Conservation (phyloP, 2,113 vertebrate species). For the Polyodon spathula region DNA sequence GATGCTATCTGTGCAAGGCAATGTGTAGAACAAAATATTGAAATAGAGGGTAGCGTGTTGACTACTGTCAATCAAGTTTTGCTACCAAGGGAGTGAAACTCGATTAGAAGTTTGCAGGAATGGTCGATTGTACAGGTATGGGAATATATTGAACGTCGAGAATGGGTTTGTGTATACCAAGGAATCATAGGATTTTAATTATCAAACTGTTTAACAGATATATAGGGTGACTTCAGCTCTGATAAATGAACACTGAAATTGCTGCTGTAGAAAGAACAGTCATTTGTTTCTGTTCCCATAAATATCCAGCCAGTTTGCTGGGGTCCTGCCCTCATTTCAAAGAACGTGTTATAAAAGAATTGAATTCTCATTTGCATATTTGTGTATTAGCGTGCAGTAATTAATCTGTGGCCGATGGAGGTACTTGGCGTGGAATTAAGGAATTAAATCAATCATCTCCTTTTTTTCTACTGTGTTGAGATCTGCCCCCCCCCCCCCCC, state of each 20-base stretch:
- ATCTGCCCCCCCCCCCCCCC: background rate
- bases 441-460: background rate
- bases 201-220: background rate
- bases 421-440: background rate
- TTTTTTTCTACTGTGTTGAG: background rate
- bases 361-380: conserved; percentile 2
- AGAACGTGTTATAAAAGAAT: background rate
- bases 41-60: no score
- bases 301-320: background rate
- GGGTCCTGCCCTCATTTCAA: background rate
- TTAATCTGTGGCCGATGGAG: background rate
- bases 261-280: background rate
- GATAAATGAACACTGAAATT: background rate
- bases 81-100: no score
- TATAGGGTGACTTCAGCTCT: background rate
- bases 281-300: background rate
- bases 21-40: no score
- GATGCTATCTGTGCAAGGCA: no score
- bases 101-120: no score
- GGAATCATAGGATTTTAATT: background rate
- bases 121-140: no score
- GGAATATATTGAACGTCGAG: no score
- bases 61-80: no score
- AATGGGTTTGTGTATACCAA: background rate
- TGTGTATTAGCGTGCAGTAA: background rate